Conservation (phyloP, 92 coral and sea anemone genomes). For the Zoanthus solanderi region DNA sequence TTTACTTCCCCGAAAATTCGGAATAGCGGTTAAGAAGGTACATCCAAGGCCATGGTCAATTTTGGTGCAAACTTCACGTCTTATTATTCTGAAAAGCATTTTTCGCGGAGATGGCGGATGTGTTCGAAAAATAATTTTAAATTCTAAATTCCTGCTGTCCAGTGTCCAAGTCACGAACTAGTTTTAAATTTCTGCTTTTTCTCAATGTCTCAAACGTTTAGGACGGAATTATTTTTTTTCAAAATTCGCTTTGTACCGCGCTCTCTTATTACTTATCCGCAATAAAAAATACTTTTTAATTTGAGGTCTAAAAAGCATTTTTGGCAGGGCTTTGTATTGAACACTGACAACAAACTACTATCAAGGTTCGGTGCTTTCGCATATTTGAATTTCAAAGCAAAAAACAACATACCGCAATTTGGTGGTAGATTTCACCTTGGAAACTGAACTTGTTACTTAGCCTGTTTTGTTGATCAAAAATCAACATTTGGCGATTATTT, state of each 20-base stretch:
- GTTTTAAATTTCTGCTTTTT: too few species aligned
- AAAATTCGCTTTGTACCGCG: background rate
- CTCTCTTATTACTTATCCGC: background rate
- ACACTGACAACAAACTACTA: background rate
- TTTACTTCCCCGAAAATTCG: too few species aligned
- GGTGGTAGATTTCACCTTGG: slow-evolving; percentile 10
- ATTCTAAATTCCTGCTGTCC: too few species aligned
- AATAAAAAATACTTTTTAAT: background rate
- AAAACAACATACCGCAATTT: slow-evolving; percentile 10
- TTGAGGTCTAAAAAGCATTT: background rate
- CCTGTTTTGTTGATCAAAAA: background rate
- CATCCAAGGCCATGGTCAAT: too few species aligned
- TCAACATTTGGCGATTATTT: background rate
- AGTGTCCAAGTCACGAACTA: too few species aligned
- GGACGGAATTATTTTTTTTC: too few species aligned
- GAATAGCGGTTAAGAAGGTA: too few species aligned
- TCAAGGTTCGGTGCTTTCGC: slow-evolving; percentile 31
- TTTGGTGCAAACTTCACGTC: too few species aligned
- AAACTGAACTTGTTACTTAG: background rate
- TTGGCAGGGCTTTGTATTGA: background rate
- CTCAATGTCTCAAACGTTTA: too few species aligned
- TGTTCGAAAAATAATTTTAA: too few species aligned
- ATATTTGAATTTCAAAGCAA: slow-evolving; percentile 12
- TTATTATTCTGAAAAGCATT: too few species aligned
- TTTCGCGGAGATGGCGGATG: too few species aligned